Conservation (phyloP, 1,140 invertebrate species). For the Trachymyrmex cornetzi region DNA sequence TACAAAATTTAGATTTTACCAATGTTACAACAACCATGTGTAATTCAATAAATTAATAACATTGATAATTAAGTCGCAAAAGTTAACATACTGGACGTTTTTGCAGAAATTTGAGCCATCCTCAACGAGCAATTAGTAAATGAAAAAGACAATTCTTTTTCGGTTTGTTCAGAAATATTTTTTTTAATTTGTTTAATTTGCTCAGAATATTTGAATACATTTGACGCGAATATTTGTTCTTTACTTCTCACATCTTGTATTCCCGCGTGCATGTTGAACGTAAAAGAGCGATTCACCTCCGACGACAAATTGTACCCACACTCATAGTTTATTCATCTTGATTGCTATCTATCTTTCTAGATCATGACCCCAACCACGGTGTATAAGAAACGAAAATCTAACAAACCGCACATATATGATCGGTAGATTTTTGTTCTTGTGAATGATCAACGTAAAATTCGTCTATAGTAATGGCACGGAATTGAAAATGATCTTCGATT, state of each 20-base stretch:
- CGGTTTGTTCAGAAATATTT: too few species aligned
- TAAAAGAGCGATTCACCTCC: not conserved
- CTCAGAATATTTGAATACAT: not conserved
- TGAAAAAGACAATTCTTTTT: too few species aligned
- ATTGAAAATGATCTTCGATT: conserved; percentile 42
- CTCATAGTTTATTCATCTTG: conserved; percentile 51
- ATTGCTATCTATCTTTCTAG: conserved; percentile 40
- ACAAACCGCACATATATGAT: conserved; percentile 23
- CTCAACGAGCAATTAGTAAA: too few species aligned
- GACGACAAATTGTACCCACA: conserved; percentile 4
- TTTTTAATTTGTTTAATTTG: not conserved
- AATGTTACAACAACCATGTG: not conserved
- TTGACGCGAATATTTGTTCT: not conserved
- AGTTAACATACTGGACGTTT: too few species aligned
- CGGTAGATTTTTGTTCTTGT: not conserved
- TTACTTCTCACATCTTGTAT: not conserved
- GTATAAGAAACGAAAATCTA: conserved; percentile 51
- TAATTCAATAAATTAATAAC: too few species aligned
- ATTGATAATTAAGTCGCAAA: too few species aligned
- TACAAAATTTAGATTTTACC: not conserved
- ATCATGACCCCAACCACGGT: not conserved
- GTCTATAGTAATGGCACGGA: not conserved
- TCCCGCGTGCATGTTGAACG: not conserved
- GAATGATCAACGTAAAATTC: conserved; percentile 29
- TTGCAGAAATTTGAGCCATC: too few species aligned